These are phyloP conservation scores for Samia ricini DNA, from an alignment of 1,140 invertebrate species.

Conservation along the genomic window DNA sequence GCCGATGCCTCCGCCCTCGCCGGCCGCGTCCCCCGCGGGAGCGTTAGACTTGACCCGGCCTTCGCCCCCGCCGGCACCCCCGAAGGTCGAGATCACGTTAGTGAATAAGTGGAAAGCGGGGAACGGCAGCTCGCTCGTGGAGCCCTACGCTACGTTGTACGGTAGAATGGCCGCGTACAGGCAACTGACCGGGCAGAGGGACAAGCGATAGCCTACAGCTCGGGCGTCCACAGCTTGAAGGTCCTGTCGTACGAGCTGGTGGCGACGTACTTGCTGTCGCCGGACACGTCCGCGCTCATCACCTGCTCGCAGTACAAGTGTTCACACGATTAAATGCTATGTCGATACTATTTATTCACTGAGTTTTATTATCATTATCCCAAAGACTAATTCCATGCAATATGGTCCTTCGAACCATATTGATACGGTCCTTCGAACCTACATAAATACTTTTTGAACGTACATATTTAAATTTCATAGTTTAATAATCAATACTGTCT, in stretches of 20 bases:
- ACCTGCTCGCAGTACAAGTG: constrained; percentile 72
- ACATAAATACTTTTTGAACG: no score
- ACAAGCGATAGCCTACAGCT: constrained; percentile 67
- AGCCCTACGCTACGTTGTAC: constrained; percentile 70
- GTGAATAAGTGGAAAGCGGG: constrained; percentile 68
- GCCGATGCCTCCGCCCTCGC: constrained; percentile 39
- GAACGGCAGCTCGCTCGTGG: constrained; percentile 36
- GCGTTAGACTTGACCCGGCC: not conserved
- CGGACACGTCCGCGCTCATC: constrained; percentile 93
- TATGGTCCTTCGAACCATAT: not conserved
- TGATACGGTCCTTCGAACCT: not conserved
- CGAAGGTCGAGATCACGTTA: constrained; percentile 81
- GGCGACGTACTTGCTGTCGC: constrained; percentile 93
- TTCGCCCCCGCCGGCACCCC: constrained; percentile 46
- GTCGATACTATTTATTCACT: not conserved
- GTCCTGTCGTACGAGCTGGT: constrained; percentile 97
- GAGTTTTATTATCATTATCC: not conserved
- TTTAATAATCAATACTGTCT: no score
- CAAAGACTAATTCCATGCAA: no score
- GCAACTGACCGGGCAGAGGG: constrained; percentile 51
- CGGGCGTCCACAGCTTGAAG: constrained; percentile 98
- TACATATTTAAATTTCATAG: no score
- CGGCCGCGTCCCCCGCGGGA: constrained; percentile 48
- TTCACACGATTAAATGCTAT: constrained; percentile 4
- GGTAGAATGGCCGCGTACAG: constrained; percentile 52